These are phyloP conservation scores for Marmota monax DNA, from an alignment of 2,113 vertebrate genomes.

Conservation along the genomic window DNA sequence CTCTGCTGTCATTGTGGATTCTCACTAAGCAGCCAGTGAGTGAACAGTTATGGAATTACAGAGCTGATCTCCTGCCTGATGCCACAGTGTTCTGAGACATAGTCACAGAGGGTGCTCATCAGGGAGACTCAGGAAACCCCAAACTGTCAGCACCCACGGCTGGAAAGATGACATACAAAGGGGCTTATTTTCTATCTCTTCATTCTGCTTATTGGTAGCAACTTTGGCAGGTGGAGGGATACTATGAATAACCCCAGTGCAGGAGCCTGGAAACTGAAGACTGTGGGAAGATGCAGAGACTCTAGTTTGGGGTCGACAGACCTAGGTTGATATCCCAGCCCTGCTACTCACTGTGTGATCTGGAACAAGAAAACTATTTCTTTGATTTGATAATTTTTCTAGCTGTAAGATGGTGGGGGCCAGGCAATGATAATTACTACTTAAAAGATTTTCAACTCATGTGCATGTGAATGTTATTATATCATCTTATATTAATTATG, in stretches of 20 bases:
- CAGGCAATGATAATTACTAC: background rate
- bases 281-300: background rate
- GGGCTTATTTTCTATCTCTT: background rate
- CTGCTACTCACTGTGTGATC: background rate
- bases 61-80: background rate
- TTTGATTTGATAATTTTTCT: constrained; percentile 25
- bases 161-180: background rate
- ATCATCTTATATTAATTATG: background rate
- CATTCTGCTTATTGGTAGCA: background rate
- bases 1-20: constrained; percentile 58
- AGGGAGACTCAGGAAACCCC: background rate
- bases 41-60: constrained; percentile 14
- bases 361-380: background rate
- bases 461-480: background rate
- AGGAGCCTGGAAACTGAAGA: background rate
- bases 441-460: constrained; percentile 34
- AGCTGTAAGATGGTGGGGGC: background rate
- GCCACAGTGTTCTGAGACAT: constrained; percentile 26
- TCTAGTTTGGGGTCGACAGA: background rate
- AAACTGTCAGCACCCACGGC: background rate
- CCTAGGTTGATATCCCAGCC: background rate
- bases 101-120: background rate
- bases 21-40: background rate
- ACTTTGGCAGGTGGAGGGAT: background rate
- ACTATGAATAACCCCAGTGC: background rate